Percentiles rank a stretch among this genome's conserved stretches.
These are phyloP conservation scores for Drosophila tsacasi DNA, from an alignment of 1,140 invertebrate genomes.

Conservation along the genomic window DNA sequence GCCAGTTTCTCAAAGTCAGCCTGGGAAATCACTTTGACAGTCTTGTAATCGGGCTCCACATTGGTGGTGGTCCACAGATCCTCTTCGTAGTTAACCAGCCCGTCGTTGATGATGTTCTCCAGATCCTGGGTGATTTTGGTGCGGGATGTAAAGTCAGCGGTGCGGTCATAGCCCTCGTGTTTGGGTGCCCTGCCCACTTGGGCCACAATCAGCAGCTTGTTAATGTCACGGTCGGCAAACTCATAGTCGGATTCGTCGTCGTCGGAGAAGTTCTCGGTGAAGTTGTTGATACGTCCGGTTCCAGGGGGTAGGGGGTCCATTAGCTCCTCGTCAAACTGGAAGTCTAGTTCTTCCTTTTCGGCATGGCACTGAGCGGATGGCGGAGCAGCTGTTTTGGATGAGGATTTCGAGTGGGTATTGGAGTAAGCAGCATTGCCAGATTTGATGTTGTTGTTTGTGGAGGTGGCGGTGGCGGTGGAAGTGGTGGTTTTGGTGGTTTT, in stretches of 20 bases:
- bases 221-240: constrained; percentile 96
- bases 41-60: constrained; percentile 89
- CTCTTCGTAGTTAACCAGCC: constrained; percentile 97
- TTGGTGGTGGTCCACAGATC: constrained; percentile 90
- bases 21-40: constrained; percentile 95
- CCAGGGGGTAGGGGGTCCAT: constrained; percentile 89
- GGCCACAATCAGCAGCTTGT: constrained; percentile 98
- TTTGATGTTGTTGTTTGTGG: constrained; percentile 62
- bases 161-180: constrained; percentile 95
- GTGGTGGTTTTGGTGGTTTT: constrained; percentile 32
- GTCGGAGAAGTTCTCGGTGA: constrained; percentile 91
- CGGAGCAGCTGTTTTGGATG: constrained; percentile 82
- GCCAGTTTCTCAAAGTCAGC: constrained; percentile 94
- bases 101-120: constrained; percentile 97
- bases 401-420: constrained; percentile 78
- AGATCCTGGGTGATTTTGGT: constrained; percentile 97
- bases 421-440: constrained; percentile 76
- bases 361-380: constrained; percentile 83
- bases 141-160: constrained; percentile 92
- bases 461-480: constrained; percentile 21
- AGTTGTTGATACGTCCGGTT: constrained; percentile 91
- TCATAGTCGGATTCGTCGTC: constrained; percentile 93
- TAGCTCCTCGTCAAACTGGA: constrained; percentile 98
- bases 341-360: constrained; percentile 95
- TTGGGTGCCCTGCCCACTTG: constrained; percentile 91